Evolutionary conservation across 1,140 invertebrate species (phyloP).

Genomic region (Drepana arcuata): DNA sequence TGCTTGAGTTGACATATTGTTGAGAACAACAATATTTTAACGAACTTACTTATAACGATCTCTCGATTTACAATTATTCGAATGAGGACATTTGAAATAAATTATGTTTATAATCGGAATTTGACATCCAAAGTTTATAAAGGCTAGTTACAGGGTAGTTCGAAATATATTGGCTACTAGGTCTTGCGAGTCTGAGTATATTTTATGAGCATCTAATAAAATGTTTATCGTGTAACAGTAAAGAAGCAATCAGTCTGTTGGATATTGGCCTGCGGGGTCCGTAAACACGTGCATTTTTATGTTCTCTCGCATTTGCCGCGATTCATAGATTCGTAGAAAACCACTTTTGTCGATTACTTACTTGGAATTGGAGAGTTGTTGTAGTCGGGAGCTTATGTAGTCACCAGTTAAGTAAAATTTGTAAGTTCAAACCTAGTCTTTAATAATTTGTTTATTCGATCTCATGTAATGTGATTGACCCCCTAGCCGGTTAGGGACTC

Average conservation of each 20-base stretch:
- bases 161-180: slow-evolving; percentile 64
- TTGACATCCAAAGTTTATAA: slow-evolving; percentile 38
- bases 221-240: slow-evolving; percentile 69
- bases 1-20: no score
- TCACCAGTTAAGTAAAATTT: no score
- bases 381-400: no score
- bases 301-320: slow-evolving; percentile 37
- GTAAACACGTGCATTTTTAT: slow-evolving; percentile 68
- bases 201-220: slow-evolving; percentile 66
- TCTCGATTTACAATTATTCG: no score
- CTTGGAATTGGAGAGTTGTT: background rate
- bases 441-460: no score
- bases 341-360: slow-evolving; percentile 15
- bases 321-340: slow-evolving; percentile 25
- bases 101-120: slow-evolving; percentile 5
- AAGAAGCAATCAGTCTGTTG: slow-evolving; percentile 68
- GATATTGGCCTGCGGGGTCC: slow-evolving; percentile 60
- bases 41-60: no score
- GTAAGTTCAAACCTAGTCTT: no score
- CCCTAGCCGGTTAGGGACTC: no score
- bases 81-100: no score
- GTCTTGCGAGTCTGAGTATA: slow-evolving; percentile 57
- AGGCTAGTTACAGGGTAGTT: slow-evolving; percentile 57
- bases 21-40: no score
- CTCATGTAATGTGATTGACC: no score